A percentile compares a stretch with the other conserved stretches of the same genome.
These are phyloP conservation scores for Hylyphantes graminicola DNA, from an alignment of 1,140 invertebrate genomes.

Conservation along the genomic window DNA sequence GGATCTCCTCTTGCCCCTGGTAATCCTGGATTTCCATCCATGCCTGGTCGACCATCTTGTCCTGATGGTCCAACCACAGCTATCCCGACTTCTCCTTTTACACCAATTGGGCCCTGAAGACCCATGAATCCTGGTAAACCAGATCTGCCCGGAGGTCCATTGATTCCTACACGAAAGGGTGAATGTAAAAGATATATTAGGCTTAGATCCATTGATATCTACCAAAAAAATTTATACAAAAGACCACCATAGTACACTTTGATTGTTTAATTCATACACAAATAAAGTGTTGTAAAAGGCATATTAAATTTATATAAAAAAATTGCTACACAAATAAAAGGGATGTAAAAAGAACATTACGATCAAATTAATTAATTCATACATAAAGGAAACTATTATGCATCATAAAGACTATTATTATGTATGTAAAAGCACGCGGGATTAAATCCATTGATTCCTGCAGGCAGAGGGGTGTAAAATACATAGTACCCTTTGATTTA, in stretches of 20 bases:
- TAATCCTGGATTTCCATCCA: slow-evolving; percentile 65
- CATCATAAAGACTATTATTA: too few relatives aligned
- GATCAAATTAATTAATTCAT: too few relatives aligned
- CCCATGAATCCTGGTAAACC: slow-evolving; percentile 54
- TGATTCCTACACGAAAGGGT: slow-evolving; percentile 22
- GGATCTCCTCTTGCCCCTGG: slow-evolving; percentile 60
- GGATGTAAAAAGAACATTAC: too few relatives aligned
- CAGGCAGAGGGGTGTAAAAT: too few relatives aligned
- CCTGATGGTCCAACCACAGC: slow-evolving; percentile 64
- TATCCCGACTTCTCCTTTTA: slow-evolving; percentile 74
- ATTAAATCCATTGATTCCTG: too few relatives aligned
- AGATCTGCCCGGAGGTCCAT: slow-evolving; percentile 41
- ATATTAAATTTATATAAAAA: too few relatives aligned
- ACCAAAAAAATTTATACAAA: not conserved
- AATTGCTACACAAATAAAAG: too few relatives aligned
- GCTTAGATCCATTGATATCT: not conserved
- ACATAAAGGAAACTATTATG: too few relatives aligned
- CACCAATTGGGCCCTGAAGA: slow-evolving; percentile 68
- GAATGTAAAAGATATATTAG: not conserved
- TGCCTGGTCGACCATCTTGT: slow-evolving; percentile 64
- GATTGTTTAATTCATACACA: too few relatives aligned
- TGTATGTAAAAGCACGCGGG: too few relatives aligned
- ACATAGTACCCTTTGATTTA: too few relatives aligned
- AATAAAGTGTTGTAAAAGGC: too few relatives aligned
- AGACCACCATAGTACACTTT: not conserved